phyloP scores from a whole-genome alignment of 2,113 vertebrate genomes.

The Cepphus grylle region DNA sequence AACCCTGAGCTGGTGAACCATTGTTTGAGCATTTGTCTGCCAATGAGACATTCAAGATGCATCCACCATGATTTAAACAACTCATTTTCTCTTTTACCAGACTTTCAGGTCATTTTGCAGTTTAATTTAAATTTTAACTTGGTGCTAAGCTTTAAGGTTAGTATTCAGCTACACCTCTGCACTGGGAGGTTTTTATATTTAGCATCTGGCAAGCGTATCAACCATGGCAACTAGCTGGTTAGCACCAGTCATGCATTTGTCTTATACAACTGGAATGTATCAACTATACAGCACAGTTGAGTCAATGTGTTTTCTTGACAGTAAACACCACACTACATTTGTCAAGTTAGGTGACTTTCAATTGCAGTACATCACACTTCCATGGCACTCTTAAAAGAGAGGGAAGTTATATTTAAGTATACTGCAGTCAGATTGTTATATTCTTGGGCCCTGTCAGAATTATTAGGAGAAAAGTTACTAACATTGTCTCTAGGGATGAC shows the following conservation, averaged over 20 bases:
- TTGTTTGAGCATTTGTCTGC: background rate
- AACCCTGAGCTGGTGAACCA: background rate
- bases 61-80: background rate
- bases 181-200: background rate
- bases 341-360: background rate
- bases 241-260: background rate
- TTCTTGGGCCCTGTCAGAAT: background rate
- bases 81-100: background rate
- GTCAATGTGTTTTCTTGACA: background rate
- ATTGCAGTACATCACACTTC: background rate
- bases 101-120: background rate
- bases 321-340: background rate
- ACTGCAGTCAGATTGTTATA: background rate
- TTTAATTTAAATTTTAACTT: background rate
- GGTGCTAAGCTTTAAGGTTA: background rate
- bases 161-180: background rate
- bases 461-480: background rate
- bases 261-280: background rate
- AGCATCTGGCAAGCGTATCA: background rate
- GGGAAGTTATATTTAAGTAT: background rate
- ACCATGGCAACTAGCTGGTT: background rate
- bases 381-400: background rate
- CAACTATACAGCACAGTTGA: fast-evolving
- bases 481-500: background rate
- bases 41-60: background rate